Conservation (phyloP, 2,113 vertebrate genomes). For the Cettia cetti region DNA sequence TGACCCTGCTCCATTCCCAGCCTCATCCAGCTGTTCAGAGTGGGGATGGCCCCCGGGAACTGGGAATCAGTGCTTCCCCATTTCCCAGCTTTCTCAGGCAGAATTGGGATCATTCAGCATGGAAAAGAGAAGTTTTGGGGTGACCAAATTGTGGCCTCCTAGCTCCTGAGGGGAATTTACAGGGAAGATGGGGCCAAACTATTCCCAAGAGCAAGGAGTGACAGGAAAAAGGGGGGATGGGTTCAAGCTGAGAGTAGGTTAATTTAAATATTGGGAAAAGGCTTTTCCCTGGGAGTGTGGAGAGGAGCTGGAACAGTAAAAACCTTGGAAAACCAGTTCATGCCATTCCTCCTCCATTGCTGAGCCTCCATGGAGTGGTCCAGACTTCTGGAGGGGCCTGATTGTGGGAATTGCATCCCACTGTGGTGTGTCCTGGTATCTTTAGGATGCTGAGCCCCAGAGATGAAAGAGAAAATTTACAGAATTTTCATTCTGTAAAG, state of each 20-base stretch:
- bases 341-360: neutral
- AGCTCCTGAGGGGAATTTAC: neutral
- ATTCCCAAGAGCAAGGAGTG: neutral
- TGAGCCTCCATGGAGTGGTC: neutral
- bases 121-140: neutral
- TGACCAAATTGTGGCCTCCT: neutral
- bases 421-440: neutral
- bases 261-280: neutral
- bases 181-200: neutral
- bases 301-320: neutral
- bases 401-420: neutral
- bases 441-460: neutral
- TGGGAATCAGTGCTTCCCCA: neutral
- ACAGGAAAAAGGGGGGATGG: neutral
- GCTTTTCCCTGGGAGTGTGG: neutral
- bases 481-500: neutral
- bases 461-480: neutral
- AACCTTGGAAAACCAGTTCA: neutral
- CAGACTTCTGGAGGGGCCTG: neutral
- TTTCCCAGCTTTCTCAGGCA: neutral
- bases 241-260: neutral
- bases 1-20: neutral
- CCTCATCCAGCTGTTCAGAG: neutral
- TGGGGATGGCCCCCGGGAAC: neutral
- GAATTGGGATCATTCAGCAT: accelerated